Conservation (phyloP, 2,113 vertebrate species). For the Triplophysa tibetana region DNA sequence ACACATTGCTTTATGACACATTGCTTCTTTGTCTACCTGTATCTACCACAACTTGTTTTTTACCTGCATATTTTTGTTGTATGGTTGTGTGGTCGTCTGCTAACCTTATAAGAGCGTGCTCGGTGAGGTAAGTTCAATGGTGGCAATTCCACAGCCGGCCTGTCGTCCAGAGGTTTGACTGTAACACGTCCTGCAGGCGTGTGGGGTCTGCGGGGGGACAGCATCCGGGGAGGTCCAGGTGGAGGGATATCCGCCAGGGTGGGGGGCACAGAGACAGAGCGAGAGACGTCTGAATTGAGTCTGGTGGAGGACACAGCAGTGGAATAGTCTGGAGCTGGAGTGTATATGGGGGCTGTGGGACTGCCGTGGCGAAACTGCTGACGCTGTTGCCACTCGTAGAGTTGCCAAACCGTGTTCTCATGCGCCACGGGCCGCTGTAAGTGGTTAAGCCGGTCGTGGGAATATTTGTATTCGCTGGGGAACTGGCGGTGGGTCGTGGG, state of each 20-base stretch:
- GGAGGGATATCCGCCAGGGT: conserved; percentile 86
- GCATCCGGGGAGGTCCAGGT: conserved; percentile 77
- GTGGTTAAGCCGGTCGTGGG: conserved; percentile 92
- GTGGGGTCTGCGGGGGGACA: conserved; percentile 82
- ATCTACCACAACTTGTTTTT: background rate
- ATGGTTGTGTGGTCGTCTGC: background rate
- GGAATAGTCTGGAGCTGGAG: conserved; percentile 80
- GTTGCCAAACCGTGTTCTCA: conserved; percentile 86
- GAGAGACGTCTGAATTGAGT: conserved; percentile 49
- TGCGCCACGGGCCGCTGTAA: conserved; percentile 66
- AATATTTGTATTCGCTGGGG: conserved; percentile 92
- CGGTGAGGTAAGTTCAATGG: conserved; percentile 81
- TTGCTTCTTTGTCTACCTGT: background rate
- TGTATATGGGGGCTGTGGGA: conserved; percentile 85
- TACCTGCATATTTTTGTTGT: background rate
- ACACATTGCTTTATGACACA: background rate
- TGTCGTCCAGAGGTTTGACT: conserved; percentile 79
- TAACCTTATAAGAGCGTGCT: conserved; percentile 83
- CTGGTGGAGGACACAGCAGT: conserved; percentile 75
- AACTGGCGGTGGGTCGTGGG: conserved; percentile 72
- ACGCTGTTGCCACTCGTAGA: conserved; percentile 96
- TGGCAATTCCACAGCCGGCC: conserved; percentile 74
- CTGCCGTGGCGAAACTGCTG: conserved; percentile 94
- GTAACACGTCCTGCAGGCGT: conserved; percentile 88
- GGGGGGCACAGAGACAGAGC: conserved; percentile 82